These are phyloP conservation scores for Mimumesa dahlbomi DNA, from an alignment of 2,888 invertebrate genomes.

Conservation along the genomic window DNA sequence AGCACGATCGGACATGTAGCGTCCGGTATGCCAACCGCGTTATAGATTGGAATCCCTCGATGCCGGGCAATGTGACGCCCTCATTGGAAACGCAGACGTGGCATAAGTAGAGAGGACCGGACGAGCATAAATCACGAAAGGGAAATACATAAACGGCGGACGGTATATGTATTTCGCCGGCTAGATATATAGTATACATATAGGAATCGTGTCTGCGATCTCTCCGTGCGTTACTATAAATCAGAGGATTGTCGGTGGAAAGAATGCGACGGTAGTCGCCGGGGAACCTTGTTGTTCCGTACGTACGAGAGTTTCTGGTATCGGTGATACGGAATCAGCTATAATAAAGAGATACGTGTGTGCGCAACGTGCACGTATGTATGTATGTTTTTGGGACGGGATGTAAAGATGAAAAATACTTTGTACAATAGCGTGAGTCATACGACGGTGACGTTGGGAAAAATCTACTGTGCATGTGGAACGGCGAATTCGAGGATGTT, in stretches of 20 bases:
- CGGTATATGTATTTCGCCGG: constrained; percentile 37
- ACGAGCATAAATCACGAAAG: constrained; percentile 52
- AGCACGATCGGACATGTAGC: constrained; percentile 40
- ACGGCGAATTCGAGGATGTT: too few relatives aligned
- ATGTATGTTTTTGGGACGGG: too few relatives aligned
- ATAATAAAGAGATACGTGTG: too few relatives aligned
- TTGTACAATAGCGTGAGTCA: too few relatives aligned
- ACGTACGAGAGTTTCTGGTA: constrained; percentile 17
- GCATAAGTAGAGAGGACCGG: constrained; percentile 46
- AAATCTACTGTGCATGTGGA: too few relatives aligned
- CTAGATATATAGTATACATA: too few relatives aligned
- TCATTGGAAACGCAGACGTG: constrained; percentile 45
- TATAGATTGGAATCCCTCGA: constrained; percentile 54
- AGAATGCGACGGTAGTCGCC: constrained; percentile 29
- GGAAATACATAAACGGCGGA: constrained; percentile 45
- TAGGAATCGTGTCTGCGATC: constrained; percentile 29
- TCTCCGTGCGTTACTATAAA: constrained; percentile 43
- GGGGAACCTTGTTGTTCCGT: constrained; percentile 22
- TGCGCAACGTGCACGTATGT: too few relatives aligned
- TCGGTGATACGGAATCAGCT: too few relatives aligned
- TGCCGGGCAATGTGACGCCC: constrained; percentile 50
- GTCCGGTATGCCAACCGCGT: constrained; percentile 50
- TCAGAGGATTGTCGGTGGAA: constrained; percentile 44
- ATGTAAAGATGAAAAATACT: too few relatives aligned
- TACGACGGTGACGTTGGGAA: too few relatives aligned